Percentiles rank a stretch among this genome's conserved stretches.
Conservation (phyloP, 23 tunicate species). For the Ciona savignyi region DNA sequence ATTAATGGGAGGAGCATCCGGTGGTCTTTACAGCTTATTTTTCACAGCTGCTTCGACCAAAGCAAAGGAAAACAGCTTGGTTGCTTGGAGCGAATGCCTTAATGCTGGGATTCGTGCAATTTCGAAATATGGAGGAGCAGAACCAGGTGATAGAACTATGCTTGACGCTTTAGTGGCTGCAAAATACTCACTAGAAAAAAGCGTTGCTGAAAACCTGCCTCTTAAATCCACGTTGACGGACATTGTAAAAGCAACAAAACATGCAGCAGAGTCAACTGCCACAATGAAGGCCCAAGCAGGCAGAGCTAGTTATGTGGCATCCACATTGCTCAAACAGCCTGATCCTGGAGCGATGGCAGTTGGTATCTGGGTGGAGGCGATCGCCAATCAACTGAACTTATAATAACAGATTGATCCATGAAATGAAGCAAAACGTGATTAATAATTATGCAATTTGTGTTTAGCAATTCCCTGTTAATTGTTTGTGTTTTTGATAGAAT, state of each 20-base stretch:
- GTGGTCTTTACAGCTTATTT: constrained; percentile 78
- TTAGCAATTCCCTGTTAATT: too few relatives aligned
- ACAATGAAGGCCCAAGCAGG: constrained; percentile 91
- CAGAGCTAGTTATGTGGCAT: constrained; percentile 86
- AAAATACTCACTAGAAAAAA: constrained; percentile 8
- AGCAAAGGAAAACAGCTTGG: constrained; percentile 10
- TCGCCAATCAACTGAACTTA: too few relatives aligned
- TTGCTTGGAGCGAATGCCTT: constrained; percentile 11
- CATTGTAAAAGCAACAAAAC: constrained; percentile 14
- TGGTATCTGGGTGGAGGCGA: constrained; percentile 45
- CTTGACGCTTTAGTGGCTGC: constrained; percentile 68
- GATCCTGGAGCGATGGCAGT: constrained; percentile 95
- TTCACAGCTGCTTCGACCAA: constrained; percentile 72
- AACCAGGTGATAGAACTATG: constrained; percentile 93
- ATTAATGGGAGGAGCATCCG: constrained; percentile 88
- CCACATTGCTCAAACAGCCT: constrained; percentile 43
- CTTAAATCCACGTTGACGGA: not conserved
- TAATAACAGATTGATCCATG: too few relatives aligned
- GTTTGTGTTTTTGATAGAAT: not conserved
- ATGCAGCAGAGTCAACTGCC: constrained; percentile 70
- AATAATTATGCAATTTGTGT: too few relatives aligned
- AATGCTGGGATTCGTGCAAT: constrained; percentile 52
- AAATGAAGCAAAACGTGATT: too few relatives aligned
- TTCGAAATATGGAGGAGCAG: constrained; percentile 80
- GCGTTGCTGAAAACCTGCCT: not conserved